A percentile compares a stretch with the other conserved stretches of the same genome.
phyloP scores from a whole-genome alignment of 2,113 vertebrate genomes.

The Caranx ignobilis region DNA sequence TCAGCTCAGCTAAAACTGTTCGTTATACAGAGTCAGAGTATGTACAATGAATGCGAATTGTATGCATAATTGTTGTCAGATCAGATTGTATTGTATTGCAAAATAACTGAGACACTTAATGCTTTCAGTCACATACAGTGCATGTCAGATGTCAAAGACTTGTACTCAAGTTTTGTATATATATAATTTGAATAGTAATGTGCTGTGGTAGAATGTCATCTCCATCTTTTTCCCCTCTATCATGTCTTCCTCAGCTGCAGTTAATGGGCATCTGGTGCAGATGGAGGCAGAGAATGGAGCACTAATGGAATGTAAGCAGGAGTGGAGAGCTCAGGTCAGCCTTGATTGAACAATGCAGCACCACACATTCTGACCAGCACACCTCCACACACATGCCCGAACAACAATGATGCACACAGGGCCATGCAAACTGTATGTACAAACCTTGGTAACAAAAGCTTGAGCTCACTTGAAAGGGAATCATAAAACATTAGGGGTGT shows the following conservation, averaged over 20 bases:
- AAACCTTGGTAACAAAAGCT: background rate
- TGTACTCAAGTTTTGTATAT: slow-evolving; percentile 7
- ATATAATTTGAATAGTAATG: slow-evolving; percentile 22
- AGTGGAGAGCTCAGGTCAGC: slow-evolving; percentile 41
- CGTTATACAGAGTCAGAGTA: background rate
- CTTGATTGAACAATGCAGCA: slow-evolving; percentile 13
- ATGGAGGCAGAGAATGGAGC: slow-evolving; percentile 16
- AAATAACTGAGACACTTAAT: background rate
- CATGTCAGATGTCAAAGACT: slow-evolving; percentile 1
- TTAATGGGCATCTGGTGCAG: background rate
- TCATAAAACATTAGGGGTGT: background rate
- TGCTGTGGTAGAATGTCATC: slow-evolving; percentile 2
- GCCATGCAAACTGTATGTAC: background rate
- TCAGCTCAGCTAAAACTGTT: background rate
- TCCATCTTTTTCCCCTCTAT: slow-evolving; percentile 10
- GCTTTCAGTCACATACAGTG: background rate
- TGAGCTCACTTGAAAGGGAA: background rate
- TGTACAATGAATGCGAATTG: background rate
- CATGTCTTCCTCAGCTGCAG: slow-evolving; percentile 26
- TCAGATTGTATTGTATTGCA: slow-evolving; percentile 7
- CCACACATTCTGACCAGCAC: slow-evolving; percentile 11
- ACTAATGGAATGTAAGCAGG: slow-evolving; percentile 17
- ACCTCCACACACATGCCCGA: background rate
- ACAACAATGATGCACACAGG: background rate
- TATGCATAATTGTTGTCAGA: background rate